Percentiles rank a stretch among this genome's conserved stretches.
phyloP scores from a whole-genome alignment of 2,888 invertebrate species.

The Amphimallon solstitiale region DNA sequence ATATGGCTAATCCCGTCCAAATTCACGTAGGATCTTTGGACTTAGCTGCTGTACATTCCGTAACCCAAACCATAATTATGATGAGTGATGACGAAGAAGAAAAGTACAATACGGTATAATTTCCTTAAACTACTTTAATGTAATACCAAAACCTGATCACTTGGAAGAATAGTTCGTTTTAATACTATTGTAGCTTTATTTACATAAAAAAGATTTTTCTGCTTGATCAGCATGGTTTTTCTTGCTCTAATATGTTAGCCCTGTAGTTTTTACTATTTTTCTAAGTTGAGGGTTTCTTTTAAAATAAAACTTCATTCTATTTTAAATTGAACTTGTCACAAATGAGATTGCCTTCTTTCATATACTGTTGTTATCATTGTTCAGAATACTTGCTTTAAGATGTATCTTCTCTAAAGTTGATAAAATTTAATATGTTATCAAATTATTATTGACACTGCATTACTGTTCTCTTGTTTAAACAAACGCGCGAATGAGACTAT shows the following conservation, averaged over 20 bases:
- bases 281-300: too few species aligned
- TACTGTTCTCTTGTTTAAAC: too few species aligned
- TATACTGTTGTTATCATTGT: background rate
- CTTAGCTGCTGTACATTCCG: slow-evolving; percentile 89
- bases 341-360: background rate
- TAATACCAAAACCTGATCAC: slow-evolving; percentile 4
- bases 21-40: slow-evolving; percentile 90
- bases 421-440: too few species aligned
- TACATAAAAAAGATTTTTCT: slow-evolving; percentile 2
- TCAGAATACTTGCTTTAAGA: background rate
- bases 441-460: too few species aligned
- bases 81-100: slow-evolving; percentile 72
- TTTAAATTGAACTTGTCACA: background rate
- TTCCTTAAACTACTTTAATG: slow-evolving; percentile 7
- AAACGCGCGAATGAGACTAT: too few species aligned
- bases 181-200: background rate
- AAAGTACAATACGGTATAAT: slow-evolving; percentile 71
- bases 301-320: background rate
- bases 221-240: slow-evolving; percentile 20
- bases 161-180: slow-evolving; percentile 13
- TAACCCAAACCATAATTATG: slow-evolving; percentile 80
- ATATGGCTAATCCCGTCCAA: slow-evolving; percentile 90
- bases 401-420: too few species aligned
- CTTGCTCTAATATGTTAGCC: background rate
- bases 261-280: background rate